Base-by-base conservation (phyloP, 2,888 invertebrate species). In the Phyllotreta striolata region DNA sequence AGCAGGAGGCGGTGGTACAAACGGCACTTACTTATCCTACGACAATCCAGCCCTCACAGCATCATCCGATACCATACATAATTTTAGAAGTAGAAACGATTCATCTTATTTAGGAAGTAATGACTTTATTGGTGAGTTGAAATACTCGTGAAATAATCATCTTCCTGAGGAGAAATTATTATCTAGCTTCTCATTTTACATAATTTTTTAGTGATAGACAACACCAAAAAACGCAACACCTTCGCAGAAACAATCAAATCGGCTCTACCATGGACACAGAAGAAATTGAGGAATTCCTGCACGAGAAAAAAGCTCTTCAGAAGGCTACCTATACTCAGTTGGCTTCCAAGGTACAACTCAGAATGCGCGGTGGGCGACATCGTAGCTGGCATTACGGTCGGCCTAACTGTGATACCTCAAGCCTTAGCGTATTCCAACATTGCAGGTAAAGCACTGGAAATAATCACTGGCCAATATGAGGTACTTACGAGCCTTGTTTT, bases 331-430 rank as follows among this genome's bases (percentile, higher is more conserved):
- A 85, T 94, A 57, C 78, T 90, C 4, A 81, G 79, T 59, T 95
- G 95, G 95, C 80, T 93, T 70, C 93, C 93, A 3, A 87, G 85
- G 70, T 95, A 95, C 65, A 87, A 87, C 83, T 88, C 84, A 73
- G 74, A 91, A 89, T 82, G 88, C 86, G 89, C 93, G 6, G 81
- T 93, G 55, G 93, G 95, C 7, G 96, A 97, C 83, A 79, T 95
- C 46, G 91, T 97, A 67, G 96, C 96, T 3, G 74, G 74, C 60
- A 83, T 96, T 63, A 95, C 96, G 1, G 96, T 96, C 9, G 96
- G 95, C 0, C 86, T 96, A 64, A 96, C 96, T 0, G 95, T 96
- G 61, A 95, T 97, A 73, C 96, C 96, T 9, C 96, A 96, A 83
- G 91, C 92, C 9, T 83, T 93, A 64, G 93, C 93, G 8, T 93